Conservation (phyloP, 2,113 vertebrate genomes). For the Psilopogon haemacephalus region DNA sequence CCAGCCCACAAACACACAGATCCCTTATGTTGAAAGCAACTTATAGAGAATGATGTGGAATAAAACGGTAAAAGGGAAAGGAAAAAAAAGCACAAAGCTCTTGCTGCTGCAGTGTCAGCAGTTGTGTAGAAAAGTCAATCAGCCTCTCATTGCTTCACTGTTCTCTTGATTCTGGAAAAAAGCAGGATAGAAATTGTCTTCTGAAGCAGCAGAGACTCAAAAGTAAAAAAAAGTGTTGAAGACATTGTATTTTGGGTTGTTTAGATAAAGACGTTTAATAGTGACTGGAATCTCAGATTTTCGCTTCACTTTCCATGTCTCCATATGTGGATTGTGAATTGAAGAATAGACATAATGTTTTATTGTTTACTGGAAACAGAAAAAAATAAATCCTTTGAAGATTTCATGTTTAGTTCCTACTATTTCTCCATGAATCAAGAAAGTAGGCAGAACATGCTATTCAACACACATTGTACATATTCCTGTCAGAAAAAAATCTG, state of each 20-base stretch:
- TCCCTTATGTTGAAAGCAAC: neutral
- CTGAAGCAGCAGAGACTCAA: neutral
- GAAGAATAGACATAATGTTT: neutral
- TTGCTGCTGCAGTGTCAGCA: neutral
- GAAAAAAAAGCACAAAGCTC: neutral
- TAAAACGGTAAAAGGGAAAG: neutral
- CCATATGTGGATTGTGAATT: neutral
- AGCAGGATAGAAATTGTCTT: neutral
- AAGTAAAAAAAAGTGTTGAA: neutral
- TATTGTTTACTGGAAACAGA: neutral
- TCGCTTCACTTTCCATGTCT: neutral
- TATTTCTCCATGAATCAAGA: neutral
- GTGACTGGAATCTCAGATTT: neutral
- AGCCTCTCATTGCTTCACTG: neutral
- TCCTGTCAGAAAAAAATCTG: neutral
- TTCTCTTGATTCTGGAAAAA: neutral
- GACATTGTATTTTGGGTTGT: neutral
- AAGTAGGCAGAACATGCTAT: neutral
- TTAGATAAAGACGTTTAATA: neutral
- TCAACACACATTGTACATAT: neutral
- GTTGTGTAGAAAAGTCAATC: neutral
- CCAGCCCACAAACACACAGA: neutral
- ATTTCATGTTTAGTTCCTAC: neutral
- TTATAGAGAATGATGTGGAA: neutral
- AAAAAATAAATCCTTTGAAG: neutral